Evolutionary conservation across 2,113 vertebrate species (phyloP), one percentile per base, ranked within the genome.

Genomic region (Anas platyrhynchos): DNA sequence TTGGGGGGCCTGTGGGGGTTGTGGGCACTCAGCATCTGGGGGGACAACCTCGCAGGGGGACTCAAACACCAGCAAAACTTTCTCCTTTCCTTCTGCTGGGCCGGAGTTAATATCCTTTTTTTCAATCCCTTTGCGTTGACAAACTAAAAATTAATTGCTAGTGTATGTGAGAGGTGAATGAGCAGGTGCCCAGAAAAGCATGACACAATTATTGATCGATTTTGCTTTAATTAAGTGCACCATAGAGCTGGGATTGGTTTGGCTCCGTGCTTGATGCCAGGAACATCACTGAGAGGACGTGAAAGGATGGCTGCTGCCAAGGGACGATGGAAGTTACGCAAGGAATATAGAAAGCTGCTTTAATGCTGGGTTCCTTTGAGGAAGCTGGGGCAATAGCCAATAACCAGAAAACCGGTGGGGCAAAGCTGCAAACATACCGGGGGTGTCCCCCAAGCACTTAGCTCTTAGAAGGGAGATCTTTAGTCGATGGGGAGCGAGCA

Each of bases 171-270:
- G 82, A 94, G 90, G 80, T 96, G 93, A 95, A 88, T 74, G 86
- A 95, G 72, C 84, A 86, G 88, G 83, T 94, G 87, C 83, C 87
- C 55, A 54, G 65, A 71, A 93, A 96, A 83, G 96, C 93, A 95
- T 86, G 84, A 88, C 91, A 93, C 88, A 89, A 82, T 96, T 94
- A 93, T 89, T 59, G 94, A 96, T 91, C 4, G 50, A 92, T 94
- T 95, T 86, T 79, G 77, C 83, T 96, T 93, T 97, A 97, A 97
- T 96, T 96, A 96, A 96, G 88, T 84, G 69, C 83, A 69, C 65
- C 86, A 59, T 74, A 93, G 92, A 95, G 66, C 91, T 79, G 80
- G 83, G 94, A 76, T 66, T 82, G 94, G 74, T 66, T 66, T 23
- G 73, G 50, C n/a, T 58, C 62, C 7, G 58, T 73, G 81, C 82